Conservation (phyloP, 2,888 invertebrate genomes). For the Xestia c-nigrum region DNA sequence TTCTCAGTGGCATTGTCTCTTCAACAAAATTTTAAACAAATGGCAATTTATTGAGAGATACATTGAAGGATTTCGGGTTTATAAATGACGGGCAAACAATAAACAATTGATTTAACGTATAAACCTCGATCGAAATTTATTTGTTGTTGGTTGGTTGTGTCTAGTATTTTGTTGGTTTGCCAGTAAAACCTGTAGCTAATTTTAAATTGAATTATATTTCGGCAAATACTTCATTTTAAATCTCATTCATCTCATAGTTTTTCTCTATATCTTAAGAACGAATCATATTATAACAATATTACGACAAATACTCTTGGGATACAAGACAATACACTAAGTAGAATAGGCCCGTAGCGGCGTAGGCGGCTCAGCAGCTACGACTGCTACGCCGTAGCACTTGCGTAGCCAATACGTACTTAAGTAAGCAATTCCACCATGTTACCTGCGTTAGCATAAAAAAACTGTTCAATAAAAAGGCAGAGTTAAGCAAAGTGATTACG, state of each 20-base stretch:
- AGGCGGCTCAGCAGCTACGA: neutral
- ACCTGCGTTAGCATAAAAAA: too few species aligned
- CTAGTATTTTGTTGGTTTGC: conserved; percentile 23
- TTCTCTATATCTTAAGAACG: too few species aligned
- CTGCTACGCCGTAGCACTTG: conserved; percentile 31
- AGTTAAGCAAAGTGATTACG: neutral
- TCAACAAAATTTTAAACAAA: conserved; percentile 9
- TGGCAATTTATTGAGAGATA: conserved; percentile 26
- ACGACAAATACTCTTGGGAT: neutral
- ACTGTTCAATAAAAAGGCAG: neutral
- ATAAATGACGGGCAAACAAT: conserved; percentile 19
- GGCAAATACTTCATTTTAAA: neutral
- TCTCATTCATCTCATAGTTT: neutral
- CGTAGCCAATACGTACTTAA: neutral
- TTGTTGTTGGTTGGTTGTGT: conserved; percentile 44
- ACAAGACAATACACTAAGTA: neutral
- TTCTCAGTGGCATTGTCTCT: too few species aligned
- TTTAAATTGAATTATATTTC: conserved; percentile 8
- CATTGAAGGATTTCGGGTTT: conserved; percentile 19
- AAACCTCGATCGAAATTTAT: conserved; percentile 40
- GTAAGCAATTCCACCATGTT: too few species aligned
- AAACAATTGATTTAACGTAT: conserved; percentile 49
- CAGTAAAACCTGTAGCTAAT: neutral
- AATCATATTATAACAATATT: neutral
- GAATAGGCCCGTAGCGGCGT: neutral